Conservation (phyloP, 2,113 vertebrate genomes). For the Coracopsis vasa region DNA sequence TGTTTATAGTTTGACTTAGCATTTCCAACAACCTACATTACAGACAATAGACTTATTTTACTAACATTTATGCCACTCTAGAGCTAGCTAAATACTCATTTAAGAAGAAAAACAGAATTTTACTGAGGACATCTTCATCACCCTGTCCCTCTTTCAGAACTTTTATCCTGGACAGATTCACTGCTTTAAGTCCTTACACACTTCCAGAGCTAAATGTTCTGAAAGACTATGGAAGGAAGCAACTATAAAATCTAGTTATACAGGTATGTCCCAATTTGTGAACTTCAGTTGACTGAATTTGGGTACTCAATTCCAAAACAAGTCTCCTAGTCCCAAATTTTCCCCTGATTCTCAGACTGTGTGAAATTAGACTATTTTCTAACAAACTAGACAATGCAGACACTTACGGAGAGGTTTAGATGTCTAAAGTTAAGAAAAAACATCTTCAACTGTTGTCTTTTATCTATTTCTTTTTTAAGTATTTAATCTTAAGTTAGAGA, state of each 20-base stretch:
- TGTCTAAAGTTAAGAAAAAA: neutral
- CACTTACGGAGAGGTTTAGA: neutral
- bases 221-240: neutral
- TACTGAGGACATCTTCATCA: neutral
- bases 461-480: neutral
- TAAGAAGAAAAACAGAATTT: neutral
- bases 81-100: neutral
- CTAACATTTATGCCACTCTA: neutral
- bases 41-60: neutral
- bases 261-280: neutral
- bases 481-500: neutral
- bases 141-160: neutral
- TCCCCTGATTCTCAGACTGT: neutral
- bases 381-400: neutral
- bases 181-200: neutral
- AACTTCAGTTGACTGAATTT: neutral
- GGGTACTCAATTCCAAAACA: neutral
- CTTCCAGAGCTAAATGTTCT: neutral
- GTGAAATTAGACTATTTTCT: neutral
- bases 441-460: neutral
- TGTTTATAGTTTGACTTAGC: neutral
- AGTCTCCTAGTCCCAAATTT: neutral
- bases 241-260: neutral
- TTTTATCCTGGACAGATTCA: neutral
- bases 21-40: neutral